Conservation (phyloP, 2,888 invertebrate genomes). For the Panzeria rudis region DNA sequence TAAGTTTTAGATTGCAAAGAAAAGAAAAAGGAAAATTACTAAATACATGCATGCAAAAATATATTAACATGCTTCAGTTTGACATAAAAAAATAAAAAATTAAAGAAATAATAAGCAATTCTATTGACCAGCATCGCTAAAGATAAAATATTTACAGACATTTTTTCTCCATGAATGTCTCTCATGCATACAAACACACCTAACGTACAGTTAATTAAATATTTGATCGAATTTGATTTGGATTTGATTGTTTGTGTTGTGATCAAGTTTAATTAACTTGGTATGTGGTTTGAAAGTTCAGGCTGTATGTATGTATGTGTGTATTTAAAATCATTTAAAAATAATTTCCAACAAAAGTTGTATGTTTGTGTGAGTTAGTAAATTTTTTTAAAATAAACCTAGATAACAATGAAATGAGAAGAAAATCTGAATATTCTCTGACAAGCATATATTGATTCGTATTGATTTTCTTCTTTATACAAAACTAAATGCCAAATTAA, state of each 20-base stretch:
- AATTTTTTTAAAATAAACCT: conserved; percentile 59
- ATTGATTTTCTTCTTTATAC: conserved; percentile 15
- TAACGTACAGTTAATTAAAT: conserved; percentile 19
- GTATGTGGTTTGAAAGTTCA: conserved; percentile 56
- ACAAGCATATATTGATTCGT: conserved; percentile 21
- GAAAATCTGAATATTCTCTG: conserved; percentile 42
- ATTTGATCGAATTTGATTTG: conserved; percentile 32
- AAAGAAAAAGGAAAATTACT: neutral
- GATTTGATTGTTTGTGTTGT: conserved; percentile 14
- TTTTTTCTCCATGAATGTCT: conserved; percentile 3
- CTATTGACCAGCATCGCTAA: conserved; percentile 74
- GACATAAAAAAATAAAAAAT: neutral
- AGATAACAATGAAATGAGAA: conserved; percentile 65
- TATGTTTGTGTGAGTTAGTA: conserved; percentile 20
- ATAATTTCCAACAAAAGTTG: neutral
- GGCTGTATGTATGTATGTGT: neutral
- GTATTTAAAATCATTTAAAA: neutral
- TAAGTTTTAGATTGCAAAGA: neutral
- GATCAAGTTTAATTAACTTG: conserved; percentile 40
- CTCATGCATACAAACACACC: neutral
- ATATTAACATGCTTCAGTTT: conserved; percentile 35
- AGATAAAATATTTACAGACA: conserved; percentile 38
- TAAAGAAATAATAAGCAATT: conserved; percentile 62
- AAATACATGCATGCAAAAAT: conserved; percentile 36
- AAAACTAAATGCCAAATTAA: conserved; percentile 38